Conservation (phyloP, 2,888 invertebrate genomes). For the Spisula subtruncata region DNA sequence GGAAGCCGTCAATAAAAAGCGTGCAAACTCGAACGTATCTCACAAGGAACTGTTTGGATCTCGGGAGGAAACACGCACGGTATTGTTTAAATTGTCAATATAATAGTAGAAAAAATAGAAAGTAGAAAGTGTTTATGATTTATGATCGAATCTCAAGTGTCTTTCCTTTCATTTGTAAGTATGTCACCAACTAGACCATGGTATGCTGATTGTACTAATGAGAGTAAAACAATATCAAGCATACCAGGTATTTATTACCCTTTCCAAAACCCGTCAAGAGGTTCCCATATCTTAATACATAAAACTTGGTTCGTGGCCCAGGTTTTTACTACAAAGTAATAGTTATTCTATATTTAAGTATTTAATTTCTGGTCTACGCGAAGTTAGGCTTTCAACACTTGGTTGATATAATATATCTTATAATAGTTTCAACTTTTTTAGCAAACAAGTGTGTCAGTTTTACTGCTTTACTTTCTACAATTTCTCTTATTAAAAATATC, state of each 20-base stretch:
- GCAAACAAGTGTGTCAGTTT: background rate
- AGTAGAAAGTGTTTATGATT: background rate
- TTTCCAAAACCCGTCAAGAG: background rate
- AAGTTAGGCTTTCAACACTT: background rate
- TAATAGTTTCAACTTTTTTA: background rate
- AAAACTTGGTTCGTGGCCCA: slow-evolving; percentile 3
- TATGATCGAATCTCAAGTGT: background rate
- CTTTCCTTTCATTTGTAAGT: background rate
- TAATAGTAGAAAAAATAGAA: too few relatives aligned
- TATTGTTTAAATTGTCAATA: background rate
- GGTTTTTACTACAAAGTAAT: background rate
- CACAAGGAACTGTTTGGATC: too few relatives aligned
- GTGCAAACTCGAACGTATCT: too few relatives aligned
- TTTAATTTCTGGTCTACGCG: background rate
- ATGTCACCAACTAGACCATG: background rate
- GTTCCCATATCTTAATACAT: background rate
- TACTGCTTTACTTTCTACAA: background rate
- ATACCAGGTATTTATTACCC: background rate
- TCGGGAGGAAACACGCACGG: background rate
- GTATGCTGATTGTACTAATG: background rate
- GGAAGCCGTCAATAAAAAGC: too few relatives aligned
- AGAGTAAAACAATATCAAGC: slow-evolving; percentile 16
- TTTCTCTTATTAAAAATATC: background rate
- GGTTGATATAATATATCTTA: background rate
- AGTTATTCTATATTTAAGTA: background rate